A percentile compares a stretch with the other conserved stretches of the same genome.
phyloP scores from a whole-genome alignment of 2,888 invertebrate species.

The Teinopalpus imperialis region DNA sequence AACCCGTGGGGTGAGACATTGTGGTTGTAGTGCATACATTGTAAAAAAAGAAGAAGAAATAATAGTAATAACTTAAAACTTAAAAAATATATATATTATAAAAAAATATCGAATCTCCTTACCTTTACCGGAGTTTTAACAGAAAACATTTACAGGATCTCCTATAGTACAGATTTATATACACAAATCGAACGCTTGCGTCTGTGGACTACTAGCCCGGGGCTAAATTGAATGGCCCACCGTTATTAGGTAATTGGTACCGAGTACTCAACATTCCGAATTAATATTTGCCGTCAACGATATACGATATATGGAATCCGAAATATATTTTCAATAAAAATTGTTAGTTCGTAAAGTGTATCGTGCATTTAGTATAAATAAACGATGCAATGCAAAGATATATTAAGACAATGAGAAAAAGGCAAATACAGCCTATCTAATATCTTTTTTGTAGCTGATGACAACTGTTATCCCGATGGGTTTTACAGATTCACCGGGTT shows the following conservation, averaged over 20 bases:
- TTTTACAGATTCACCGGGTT: no score
- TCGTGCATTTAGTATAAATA: no score
- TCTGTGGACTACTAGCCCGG: slow-evolving; percentile 17
- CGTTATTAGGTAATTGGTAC: slow-evolving; percentile 40
- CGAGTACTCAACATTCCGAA: slow-evolving; percentile 13
- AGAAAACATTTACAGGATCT: slow-evolving; percentile 3
- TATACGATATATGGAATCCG: not conserved
- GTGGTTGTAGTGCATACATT: no score
- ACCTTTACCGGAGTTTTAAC: slow-evolving; percentile 2
- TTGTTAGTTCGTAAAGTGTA: not conserved
- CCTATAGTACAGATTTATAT: slow-evolving; percentile 14
- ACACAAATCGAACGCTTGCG: slow-evolving; percentile 22
- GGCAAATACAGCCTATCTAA: no score
- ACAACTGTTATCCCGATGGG: no score
- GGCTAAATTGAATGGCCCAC: slow-evolving; percentile 35
- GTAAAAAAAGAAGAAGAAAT: no score
- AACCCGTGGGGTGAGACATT: no score
- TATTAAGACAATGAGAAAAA: no score
- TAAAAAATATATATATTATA: no score
- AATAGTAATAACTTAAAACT: no score
- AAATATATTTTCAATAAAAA: slow-evolving; percentile 6
- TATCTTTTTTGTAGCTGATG: no score
- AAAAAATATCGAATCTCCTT: not conserved
- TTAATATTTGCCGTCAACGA: slow-evolving; percentile 21
- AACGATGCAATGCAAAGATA: no score